Evolutionary conservation across 2,797 vertebrate species (phyloP).

Genomic region (Synaphobranchus kaupii): DNA sequence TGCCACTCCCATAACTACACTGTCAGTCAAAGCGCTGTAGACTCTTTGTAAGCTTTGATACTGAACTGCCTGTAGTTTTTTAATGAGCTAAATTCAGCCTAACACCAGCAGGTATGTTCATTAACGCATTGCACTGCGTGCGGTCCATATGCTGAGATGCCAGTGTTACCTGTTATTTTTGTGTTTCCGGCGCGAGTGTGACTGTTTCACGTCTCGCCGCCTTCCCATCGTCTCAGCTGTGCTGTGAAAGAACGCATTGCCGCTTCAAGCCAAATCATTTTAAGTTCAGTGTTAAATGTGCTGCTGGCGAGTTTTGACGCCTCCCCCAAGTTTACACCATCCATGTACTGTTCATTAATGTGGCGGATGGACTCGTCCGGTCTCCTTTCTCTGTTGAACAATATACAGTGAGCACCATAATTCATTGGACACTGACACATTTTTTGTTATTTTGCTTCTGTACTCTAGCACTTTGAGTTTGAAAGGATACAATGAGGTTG

Average conservation of each 20-base stretch:
- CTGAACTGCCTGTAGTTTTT: background rate
- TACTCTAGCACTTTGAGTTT: too few species aligned
- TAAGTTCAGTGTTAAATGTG: background rate
- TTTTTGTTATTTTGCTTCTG: too few species aligned
- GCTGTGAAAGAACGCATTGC: slow-evolving; percentile 8
- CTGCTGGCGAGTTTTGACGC: background rate
- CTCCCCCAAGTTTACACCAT: background rate
- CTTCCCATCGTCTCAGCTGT: slow-evolving; percentile 31
- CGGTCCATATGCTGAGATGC: background rate
- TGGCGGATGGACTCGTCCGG: background rate
- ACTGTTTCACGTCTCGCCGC: background rate
- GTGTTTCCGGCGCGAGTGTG: slow-evolving; percentile 13
- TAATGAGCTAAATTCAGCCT: background rate
- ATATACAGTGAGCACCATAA: background rate
- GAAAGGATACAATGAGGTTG: too few species aligned
- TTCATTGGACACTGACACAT: too few species aligned
- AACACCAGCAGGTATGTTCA: background rate
- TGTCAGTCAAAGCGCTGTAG: background rate
- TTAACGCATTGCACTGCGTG: background rate
- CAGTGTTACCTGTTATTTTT: background rate
- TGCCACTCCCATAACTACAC: background rate
- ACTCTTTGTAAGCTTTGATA: background rate
- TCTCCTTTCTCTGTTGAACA: background rate
- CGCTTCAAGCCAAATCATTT: background rate
- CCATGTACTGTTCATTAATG: background rate